Percentiles rank a stretch among this genome's conserved stretches.
phyloP scores from a whole-genome alignment of 2,113 vertebrate species.

The Chaetops frenatus region DNA sequence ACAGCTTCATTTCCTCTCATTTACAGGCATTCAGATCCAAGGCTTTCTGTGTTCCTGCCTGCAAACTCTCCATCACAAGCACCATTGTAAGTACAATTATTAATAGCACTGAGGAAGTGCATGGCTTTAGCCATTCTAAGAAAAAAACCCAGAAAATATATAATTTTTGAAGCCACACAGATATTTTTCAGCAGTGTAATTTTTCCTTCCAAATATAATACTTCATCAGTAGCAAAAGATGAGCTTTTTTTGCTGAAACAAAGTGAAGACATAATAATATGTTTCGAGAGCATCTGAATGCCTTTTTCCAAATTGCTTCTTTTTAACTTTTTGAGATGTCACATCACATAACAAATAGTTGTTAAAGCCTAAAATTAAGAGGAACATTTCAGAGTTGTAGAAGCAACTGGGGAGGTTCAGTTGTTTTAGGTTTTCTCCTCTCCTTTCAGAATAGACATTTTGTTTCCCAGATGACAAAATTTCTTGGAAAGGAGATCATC shows the following conservation, averaged over 20 bases:
- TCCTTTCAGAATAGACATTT: background rate
- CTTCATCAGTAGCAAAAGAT: background rate
- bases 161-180: background rate
- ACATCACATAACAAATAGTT: background rate
- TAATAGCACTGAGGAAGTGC: background rate
- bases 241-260: background rate
- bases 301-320: background rate
- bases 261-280: background rate
- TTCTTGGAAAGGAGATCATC: background rate
- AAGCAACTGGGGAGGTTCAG: background rate
- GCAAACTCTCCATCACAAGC: background rate
- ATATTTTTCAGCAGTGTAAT: background rate
- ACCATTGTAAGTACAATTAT: background rate
- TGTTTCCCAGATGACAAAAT: background rate
- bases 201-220: background rate
- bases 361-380: background rate
- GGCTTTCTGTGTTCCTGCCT: background rate
- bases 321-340: background rate
- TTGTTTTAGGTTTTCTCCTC: background rate
- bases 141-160: background rate
- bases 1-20: background rate
- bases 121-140: background rate
- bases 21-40: background rate
- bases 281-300: background rate
- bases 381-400: background rate